These are phyloP conservation scores for Colius striatus DNA, from an alignment of 2,113 vertebrate genomes.

Conservation along the genomic window DNA sequence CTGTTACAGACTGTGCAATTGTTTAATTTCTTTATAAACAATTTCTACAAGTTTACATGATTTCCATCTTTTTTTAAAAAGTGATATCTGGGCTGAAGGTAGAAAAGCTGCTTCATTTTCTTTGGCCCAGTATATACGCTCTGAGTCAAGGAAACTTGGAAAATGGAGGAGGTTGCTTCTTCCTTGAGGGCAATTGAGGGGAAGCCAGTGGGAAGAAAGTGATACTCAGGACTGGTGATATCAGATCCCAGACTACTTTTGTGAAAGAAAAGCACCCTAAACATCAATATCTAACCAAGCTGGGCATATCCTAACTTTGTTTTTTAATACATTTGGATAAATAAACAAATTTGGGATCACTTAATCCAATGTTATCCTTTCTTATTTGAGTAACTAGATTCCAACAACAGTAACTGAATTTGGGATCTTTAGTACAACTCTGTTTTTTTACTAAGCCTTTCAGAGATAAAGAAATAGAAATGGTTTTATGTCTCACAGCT, in stretches of 20 bases:
- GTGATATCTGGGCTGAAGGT: not conserved
- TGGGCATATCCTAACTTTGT: not conserved
- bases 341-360: not conserved
- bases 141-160: not conserved
- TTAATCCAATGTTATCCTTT: not conserved
- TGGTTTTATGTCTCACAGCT: not conserved
- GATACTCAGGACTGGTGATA: not conserved
- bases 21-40: not conserved
- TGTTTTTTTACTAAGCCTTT: not conserved
- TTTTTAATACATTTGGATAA: not conserved
- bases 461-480: not conserved
- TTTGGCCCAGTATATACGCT: not conserved
- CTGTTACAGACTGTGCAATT: not conserved
- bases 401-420: not conserved
- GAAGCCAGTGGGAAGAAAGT: not conserved
- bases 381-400: not conserved
- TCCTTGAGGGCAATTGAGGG: rapidly evolving
- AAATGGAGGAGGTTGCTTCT: not conserved
- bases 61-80: not conserved
- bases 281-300: not conserved
- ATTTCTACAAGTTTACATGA: rapidly evolving
- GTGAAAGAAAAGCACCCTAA: not conserved
- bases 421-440: not conserved
- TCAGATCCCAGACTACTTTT: not conserved
- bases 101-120: not conserved